Conservation (phyloP, 2,113 vertebrate genomes). For the Lepus timidus region DNA sequence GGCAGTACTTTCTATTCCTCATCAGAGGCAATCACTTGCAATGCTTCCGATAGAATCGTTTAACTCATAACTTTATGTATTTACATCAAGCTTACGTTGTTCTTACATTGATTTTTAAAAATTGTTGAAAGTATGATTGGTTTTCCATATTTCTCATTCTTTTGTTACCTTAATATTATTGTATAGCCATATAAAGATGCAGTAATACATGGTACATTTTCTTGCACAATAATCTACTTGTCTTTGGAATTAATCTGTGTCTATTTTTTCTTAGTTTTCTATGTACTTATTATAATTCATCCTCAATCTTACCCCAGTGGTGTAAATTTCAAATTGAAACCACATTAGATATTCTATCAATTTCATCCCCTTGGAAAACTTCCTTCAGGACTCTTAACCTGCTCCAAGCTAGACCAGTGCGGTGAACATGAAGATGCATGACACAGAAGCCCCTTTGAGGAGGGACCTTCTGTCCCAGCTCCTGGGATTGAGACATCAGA, state of each 20-base stretch:
- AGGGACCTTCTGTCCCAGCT: neutral
- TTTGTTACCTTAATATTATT: neutral
- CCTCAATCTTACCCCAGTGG: neutral
- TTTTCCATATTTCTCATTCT: neutral
- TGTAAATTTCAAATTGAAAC: neutral
- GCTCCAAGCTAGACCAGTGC: neutral
- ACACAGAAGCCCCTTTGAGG: neutral
- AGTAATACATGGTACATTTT: neutral
- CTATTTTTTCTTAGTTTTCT: conserved; percentile 17
- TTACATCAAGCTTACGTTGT: neutral
- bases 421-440: neutral
- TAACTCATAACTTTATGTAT: neutral
- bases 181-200: neutral
- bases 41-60: neutral
- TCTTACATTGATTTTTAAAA: conserved; percentile 29
- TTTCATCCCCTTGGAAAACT: neutral
- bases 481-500: neutral
- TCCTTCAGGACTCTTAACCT: neutral
- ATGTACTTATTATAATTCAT: neutral
- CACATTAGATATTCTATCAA: neutral
- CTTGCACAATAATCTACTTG: neutral
- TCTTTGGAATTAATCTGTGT: neutral
- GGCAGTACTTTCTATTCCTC: neutral
- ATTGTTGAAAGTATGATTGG: neutral
- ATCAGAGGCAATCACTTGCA: neutral